phyloP scores from a whole-genome alignment of 2,888 invertebrate genomes.

The Altica lythri region DNA sequence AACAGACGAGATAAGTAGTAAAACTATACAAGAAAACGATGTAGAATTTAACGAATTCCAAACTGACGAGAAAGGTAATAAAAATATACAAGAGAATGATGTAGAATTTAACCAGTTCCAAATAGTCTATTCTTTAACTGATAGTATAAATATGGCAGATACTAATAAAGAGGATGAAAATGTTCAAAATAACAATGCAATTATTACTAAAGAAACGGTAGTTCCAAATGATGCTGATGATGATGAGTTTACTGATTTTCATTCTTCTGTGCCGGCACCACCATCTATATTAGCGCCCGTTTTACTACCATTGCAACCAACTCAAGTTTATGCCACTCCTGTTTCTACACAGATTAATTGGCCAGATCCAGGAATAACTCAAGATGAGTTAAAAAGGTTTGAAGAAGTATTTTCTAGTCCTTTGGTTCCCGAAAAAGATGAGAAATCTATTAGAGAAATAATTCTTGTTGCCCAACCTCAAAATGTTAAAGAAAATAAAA shows the following conservation, averaged over 20 bases:
- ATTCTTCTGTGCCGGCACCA: conserved; percentile 41
- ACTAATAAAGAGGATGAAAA: no score
- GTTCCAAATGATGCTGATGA: conserved; percentile 40
- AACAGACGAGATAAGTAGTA: conserved; percentile 40
- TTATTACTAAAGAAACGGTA: background rate
- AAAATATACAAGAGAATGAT: conserved; percentile 1
- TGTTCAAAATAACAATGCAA: no score
- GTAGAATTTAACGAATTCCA: conserved; percentile 55
- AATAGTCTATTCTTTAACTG: no score
- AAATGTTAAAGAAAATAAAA: conserved; percentile 5
- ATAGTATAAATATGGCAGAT: no score
- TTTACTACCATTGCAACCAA: conserved; percentile 46
- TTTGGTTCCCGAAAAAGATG: conserved; percentile 20
- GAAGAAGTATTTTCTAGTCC: conserved; percentile 46
- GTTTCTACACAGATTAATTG: conserved; percentile 62
- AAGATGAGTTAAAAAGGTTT: conserved; percentile 52
- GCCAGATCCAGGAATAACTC: conserved; percentile 65
- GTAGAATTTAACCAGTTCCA: conserved; percentile 55
- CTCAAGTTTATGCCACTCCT: conserved; percentile 24
- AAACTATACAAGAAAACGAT: conserved; percentile 1
- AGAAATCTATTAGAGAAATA: background rate
- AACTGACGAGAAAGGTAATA: conserved; percentile 40
- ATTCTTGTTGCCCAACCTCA: background rate
- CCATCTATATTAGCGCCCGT: conserved; percentile 12
- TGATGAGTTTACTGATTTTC: conserved; percentile 57